phyloP scores from a whole-genome alignment of 2,113 vertebrate genomes.

The Telmatochromis sp. region DNA sequence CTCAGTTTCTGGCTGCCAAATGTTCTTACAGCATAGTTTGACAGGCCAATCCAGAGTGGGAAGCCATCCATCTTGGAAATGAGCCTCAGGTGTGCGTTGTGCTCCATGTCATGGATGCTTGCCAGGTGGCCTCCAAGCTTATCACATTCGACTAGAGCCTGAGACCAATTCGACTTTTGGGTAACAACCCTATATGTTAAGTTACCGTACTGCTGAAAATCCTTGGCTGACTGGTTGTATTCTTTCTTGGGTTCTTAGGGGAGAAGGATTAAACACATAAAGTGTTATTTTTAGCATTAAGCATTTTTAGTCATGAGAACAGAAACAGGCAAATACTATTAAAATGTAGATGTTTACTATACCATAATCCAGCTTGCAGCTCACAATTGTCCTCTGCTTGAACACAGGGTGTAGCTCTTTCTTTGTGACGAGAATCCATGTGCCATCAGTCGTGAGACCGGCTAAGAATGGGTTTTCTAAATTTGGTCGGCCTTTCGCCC shows the following conservation, averaged over 20 bases:
- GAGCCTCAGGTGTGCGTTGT: constrained; percentile 71
- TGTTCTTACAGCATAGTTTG: constrained; percentile 82
- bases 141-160: constrained; percentile 78
- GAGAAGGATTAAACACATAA: neutral
- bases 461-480: constrained; percentile 74
- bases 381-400: constrained; percentile 77
- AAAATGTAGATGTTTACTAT: neutral
- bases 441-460: constrained; percentile 73
- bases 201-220: constrained; percentile 65
- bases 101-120: constrained; percentile 75
- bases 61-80: constrained; percentile 82
- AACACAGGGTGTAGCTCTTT: constrained; percentile 53
- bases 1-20: neutral
- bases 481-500: constrained; percentile 78
- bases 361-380: constrained; percentile 92
- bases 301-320: neutral
- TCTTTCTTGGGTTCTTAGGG: constrained; percentile 62
- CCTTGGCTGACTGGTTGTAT: constrained; percentile 59
- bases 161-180: constrained; percentile 80
- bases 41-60: constrained; percentile 89
- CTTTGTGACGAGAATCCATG: constrained; percentile 77
- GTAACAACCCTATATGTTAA: constrained; percentile 75
- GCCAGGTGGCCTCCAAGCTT: constrained; percentile 75
- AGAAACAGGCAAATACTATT: neutral
- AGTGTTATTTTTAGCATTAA: neutral